Percentiles rank a stretch among this genome's conserved stretches.
These are phyloP conservation scores for Botia almorhae DNA, from an alignment of 2,797 vertebrate species.

Conservation along the genomic window DNA sequence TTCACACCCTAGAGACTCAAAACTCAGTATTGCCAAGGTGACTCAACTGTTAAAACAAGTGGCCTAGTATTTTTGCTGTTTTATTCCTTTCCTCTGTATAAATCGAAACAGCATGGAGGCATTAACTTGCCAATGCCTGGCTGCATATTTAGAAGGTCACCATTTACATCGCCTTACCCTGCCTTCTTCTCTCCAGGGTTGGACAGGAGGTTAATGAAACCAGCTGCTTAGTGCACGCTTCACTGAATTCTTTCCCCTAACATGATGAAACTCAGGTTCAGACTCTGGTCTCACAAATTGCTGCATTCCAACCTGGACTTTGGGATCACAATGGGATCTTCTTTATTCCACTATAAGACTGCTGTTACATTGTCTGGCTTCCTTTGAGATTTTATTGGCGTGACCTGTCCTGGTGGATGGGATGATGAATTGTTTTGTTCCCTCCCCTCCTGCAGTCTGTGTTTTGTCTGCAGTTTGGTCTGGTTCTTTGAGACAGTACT, in stretches of 20 bases:
- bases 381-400: conserved; percentile 50
- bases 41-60: conserved; percentile 55
- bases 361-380: conserved; percentile 27
- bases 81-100: conserved; percentile 49
- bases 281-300: conserved; percentile 56
- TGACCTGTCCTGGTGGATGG: conserved; percentile 5
- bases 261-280: conserved; percentile 66
- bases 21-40: conserved; percentile 54
- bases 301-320: conserved; percentile 42
- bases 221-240: conserved; percentile 79
- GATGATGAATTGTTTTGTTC: conserved; percentile 23
- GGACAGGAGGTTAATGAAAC: conserved; percentile 84
- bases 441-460: background rate
- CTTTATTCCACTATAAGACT: conserved; percentile 22
- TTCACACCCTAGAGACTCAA: conserved; percentile 47
- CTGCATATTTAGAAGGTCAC: conserved; percentile 78
- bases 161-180: conserved; percentile 70
- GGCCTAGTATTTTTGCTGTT: conserved; percentile 55
- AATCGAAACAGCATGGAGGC: conserved; percentile 53
- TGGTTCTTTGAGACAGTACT: conserved; percentile 39
- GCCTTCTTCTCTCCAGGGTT: conserved; percentile 68
- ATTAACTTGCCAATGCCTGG: conserved; percentile 62
- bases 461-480: too few relatives aligned
- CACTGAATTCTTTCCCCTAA: conserved; percentile 68
- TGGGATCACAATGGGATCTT: conserved; percentile 49